Conservation (phyloP, 2,888 invertebrate genomes). For the Eilema sororculum region DNA sequence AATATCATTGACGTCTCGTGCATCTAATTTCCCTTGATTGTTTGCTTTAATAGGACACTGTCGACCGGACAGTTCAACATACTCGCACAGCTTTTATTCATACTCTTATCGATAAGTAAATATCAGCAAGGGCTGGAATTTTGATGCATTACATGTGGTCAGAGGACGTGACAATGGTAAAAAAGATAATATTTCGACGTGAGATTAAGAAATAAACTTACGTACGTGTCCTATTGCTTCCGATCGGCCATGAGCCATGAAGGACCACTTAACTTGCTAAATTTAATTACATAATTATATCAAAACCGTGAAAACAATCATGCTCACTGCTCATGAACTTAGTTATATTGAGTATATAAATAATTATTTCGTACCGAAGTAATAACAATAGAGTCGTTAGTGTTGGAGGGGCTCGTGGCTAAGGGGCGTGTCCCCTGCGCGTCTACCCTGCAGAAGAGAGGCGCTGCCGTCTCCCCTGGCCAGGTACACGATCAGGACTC, state of each 20-base stretch:
- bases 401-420: background rate
- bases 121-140: conserved; percentile 48
- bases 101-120: background rate
- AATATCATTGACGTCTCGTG: conserved; percentile 51
- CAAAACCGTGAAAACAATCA: conserved; percentile 8
- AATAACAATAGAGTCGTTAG: background rate
- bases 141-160: conserved; percentile 50
- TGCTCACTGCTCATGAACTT: conserved; percentile 20
- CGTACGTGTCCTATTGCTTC: conserved; percentile 67
- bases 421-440: background rate
- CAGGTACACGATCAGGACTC: too few species aligned
- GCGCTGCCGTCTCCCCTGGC: too few species aligned
- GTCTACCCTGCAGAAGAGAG: too few species aligned
- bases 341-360: background rate
- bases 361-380: background rate
- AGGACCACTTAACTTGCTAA: conserved; percentile 26
- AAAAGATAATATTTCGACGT: conserved; percentile 60
- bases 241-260: conserved; percentile 20
- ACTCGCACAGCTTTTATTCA: conserved; percentile 42
- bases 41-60: conserved; percentile 54
- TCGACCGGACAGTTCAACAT: conserved; percentile 24
- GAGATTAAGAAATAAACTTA: conserved; percentile 63
- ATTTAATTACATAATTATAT: conserved; percentile 17
- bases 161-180: conserved; percentile 76
- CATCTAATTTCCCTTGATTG: conserved; percentile 58